These are phyloP conservation scores for Julus scandinavius DNA, from an alignment of 2,888 invertebrate species.

Conservation along the genomic window DNA sequence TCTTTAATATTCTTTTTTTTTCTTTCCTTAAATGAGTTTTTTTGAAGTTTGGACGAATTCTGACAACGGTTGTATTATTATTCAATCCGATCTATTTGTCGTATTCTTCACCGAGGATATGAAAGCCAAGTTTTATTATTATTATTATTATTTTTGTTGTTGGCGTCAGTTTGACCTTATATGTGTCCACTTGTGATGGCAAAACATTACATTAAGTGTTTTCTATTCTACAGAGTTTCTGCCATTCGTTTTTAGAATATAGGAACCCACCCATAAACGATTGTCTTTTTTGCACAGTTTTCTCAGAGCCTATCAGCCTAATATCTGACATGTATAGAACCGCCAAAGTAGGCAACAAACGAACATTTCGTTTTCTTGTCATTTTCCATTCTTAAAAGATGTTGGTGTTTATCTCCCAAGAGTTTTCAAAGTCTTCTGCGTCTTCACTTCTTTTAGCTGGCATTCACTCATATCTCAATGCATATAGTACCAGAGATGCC, in stretches of 20 bases:
- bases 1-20: too few relatives aligned
- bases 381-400: conserved; percentile 24
- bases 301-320: conserved; percentile 35
- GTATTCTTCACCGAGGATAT: neutral
- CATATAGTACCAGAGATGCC: neutral
- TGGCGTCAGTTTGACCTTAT: neutral
- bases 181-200: neutral
- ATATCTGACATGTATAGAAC: conserved; percentile 29
- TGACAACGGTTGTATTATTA: neutral
- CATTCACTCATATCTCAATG: conserved; percentile 8
- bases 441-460: conserved; percentile 19
- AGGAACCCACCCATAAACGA: neutral
- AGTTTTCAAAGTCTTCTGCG: conserved; percentile 13
- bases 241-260: neutral
- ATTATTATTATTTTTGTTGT: neutral
- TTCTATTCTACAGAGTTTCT: neutral
- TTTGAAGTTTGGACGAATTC: neutral
- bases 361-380: conserved; percentile 16
- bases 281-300: conserved; percentile 24
- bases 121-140: neutral
- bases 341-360: neutral
- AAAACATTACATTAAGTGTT: neutral
- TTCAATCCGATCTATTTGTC: neutral
- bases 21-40: too few relatives aligned
- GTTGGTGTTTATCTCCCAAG: conserved; percentile 18